phyloP scores from a whole-genome alignment of 2,113 vertebrate genomes.

The Rana temporaria region DNA sequence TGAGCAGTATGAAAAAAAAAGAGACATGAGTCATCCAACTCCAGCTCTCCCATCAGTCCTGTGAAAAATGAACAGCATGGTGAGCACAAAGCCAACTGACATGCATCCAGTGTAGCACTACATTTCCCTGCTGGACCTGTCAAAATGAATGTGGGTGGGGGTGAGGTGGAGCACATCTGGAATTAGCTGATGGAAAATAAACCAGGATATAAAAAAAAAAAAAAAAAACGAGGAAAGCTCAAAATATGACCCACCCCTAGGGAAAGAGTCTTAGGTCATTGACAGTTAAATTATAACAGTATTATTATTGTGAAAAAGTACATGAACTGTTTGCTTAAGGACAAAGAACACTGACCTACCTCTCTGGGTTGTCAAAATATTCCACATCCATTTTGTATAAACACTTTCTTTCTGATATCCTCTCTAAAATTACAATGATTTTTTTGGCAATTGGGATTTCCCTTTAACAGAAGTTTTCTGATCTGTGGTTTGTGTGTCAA shows the following conservation, averaged over 20 bases:
- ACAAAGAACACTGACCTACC: conserved; percentile 56
- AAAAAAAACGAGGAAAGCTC: conserved; percentile 48
- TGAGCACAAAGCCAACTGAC: conserved; percentile 53
- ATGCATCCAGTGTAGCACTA: conserved; percentile 55
- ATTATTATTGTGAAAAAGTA: conserved; percentile 54
- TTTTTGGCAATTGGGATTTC: conserved; percentile 30
- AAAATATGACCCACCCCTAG: conserved; percentile 57
- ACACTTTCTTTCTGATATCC: conserved; percentile 42
- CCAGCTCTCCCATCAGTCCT: conserved; percentile 55
- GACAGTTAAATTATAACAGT: conserved; percentile 59
- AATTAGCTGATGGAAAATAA: conserved; percentile 59
- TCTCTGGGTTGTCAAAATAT: conserved; percentile 53
- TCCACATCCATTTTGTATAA: conserved; percentile 43
- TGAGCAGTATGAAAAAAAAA: conserved; percentile 52
- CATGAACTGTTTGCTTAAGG: conserved; percentile 57
- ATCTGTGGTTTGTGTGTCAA: conserved; percentile 30
- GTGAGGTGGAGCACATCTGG: conserved; percentile 59
- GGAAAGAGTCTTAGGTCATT: conserved; percentile 56
- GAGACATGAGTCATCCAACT: conserved; percentile 53
- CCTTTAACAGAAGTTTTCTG: conserved; percentile 29
- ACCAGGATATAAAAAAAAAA: conserved; percentile 35
- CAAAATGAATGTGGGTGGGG: conserved; percentile 55
- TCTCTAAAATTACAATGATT: conserved; percentile 40
- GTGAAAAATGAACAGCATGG: conserved; percentile 57
- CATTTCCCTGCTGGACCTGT: conserved; percentile 58